These are phyloP conservation scores for Prunella fulvescens DNA, from an alignment of 2,113 vertebrate species.

Conservation along the genomic window DNA sequence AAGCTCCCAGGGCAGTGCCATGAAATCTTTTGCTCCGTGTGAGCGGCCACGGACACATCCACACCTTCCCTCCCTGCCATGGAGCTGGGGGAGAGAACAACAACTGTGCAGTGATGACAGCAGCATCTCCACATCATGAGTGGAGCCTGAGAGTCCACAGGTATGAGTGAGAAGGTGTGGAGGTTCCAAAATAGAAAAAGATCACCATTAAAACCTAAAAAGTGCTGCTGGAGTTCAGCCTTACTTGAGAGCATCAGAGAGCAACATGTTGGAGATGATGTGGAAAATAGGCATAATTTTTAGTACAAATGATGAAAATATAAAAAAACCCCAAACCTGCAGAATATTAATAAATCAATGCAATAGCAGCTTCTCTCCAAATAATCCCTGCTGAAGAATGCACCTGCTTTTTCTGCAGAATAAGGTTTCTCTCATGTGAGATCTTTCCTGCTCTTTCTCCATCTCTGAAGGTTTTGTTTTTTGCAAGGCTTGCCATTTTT, in stretches of 20 bases:
- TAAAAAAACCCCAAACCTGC: background rate
- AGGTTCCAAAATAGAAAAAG: background rate
- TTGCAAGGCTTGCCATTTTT: background rate
- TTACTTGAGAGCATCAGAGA: background rate
- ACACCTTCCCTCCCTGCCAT: background rate
- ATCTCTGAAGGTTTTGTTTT: background rate
- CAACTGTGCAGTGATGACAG: background rate
- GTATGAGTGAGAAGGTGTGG: background rate
- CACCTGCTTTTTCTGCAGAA: background rate
- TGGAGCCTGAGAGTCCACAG: background rate
- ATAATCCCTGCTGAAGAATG: background rate
- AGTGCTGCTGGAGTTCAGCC: background rate
- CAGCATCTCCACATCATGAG: background rate
- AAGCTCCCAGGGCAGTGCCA: background rate
- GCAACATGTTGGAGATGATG: background rate
- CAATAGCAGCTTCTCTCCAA: background rate
- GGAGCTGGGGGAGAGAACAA: background rate
- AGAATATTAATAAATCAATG: background rate
- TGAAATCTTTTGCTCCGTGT: fast-evolving
- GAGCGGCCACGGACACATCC: background rate
- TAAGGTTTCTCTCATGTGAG: background rate
- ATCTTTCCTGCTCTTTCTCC: background rate
- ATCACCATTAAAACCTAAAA: background rate
- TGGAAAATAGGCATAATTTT: background rate
- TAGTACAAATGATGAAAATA: background rate